Evolutionary conservation across 2,113 vertebrate genomes (phyloP), one percentile per base, ranked within the genome.

Genomic region (Lutjanus erythropterus): DNA sequence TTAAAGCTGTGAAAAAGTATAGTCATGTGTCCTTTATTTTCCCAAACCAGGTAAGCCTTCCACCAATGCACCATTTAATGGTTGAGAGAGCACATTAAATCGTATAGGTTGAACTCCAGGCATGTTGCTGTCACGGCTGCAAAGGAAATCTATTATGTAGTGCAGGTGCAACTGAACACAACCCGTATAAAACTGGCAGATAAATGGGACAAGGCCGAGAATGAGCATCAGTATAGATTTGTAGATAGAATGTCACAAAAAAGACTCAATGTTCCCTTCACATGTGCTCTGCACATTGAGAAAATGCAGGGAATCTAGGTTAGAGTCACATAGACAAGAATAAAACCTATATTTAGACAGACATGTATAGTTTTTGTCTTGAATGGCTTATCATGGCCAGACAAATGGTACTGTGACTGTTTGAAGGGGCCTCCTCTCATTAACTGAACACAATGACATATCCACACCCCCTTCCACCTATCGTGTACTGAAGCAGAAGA

Each of bases 11-110:
- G 46, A 69, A 46, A 78, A 81, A 66, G 67, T 86, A 88, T 47
- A 72, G 80, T 67, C 58, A 67, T 66, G 56, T 70, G 79, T 82
- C 72, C 55, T 81, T 78, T 80, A 58, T 61, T 70, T 76, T 68
- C 71, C 49, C 29, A 69, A 78, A 77, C 41, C 47, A 80, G 56
- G 79, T 82, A 72, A 78, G 42, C 58, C 27, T 81, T 81, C 53
- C 56, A 73, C 47, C 58, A 53, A 46, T 70, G 78, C 65, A 83
- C 73, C 64, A 84, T 93, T 92, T 92, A 91, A 93, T 87, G 93
- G 88, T 66, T 88, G 88, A 92, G 71, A 75, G 84, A 89, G 66
- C 78, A 80, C 91, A 92, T 86, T 93, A 82, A 86, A 91, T 93
- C 19, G 79, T 67, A 69, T 70, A 78, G 86, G 82, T 73, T 89